phyloP scores from a whole-genome alignment of 1,140 invertebrate genomes.

The Psilanteris sp. region DNA sequence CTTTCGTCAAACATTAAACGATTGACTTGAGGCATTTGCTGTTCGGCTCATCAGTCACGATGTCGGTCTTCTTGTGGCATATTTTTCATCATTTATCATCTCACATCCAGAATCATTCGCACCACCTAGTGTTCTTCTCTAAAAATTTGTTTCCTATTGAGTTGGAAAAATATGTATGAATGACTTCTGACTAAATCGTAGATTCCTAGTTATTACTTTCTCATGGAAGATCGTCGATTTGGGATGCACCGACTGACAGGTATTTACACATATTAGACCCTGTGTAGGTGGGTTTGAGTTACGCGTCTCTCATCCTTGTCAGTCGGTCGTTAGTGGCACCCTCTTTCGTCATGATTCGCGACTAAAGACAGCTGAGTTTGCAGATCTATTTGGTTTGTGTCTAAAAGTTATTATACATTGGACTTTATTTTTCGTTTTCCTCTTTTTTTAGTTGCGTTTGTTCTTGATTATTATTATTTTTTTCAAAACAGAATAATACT shows the following conservation, averaged over 20 bases:
- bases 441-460: constrained; percentile 21
- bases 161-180: constrained; percentile 77
- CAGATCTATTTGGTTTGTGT: constrained; percentile 44
- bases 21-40: constrained; percentile 39
- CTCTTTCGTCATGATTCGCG: constrained; percentile 24
- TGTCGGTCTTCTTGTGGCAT: constrained; percentile 28
- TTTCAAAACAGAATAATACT: constrained; percentile 21
- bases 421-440: constrained; percentile 4
- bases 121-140: constrained; percentile 52
- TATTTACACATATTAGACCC: constrained; percentile 63
- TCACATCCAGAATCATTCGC: constrained; percentile 2
- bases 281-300: constrained; percentile 40
- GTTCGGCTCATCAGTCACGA: constrained; percentile 1
- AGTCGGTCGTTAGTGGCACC: constrained; percentile 37
- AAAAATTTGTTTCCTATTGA: constrained; percentile 70
- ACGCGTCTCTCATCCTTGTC: constrained; percentile 5
- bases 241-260: constrained; percentile 25
- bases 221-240: constrained; percentile 72
- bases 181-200: constrained; percentile 70
- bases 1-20: too few species aligned
- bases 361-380: constrained; percentile 31
- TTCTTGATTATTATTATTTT: background rate
- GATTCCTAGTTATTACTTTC: constrained; percentile 69
- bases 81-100: background rate
- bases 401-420: constrained; percentile 27